These are phyloP conservation scores for Eustalomyia histrio DNA, from an alignment of 2,888 invertebrate species.

Conservation along the genomic window DNA sequence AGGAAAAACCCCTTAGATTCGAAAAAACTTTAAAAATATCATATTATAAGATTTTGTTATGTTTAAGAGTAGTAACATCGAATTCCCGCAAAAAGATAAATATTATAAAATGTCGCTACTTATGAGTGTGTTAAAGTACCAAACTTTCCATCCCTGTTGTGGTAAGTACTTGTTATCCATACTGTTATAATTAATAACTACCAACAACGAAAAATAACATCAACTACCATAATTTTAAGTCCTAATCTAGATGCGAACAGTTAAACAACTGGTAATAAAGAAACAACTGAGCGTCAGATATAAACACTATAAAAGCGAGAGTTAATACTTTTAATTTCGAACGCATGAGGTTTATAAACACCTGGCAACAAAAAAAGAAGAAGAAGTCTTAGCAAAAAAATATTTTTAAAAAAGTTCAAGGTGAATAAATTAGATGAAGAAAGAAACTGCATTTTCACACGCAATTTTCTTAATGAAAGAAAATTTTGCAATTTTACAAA, in stretches of 20 bases:
- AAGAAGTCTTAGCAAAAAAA: slow-evolving; percentile 26
- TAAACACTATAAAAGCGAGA: slow-evolving; percentile 32
- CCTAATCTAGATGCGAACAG: not conserved
- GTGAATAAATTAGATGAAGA: slow-evolving; percentile 68
- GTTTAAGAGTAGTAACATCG: no score
- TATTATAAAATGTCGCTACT: no score
- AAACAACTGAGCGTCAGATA: slow-evolving; percentile 4
- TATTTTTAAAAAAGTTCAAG: slow-evolving; percentile 72
- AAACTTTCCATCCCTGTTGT: not conserved
- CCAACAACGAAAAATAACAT: not conserved
- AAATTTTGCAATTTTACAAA: slow-evolving; percentile 29
- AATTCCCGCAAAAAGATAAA: no score
- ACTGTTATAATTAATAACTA: not conserved
- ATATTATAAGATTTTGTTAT: no score
- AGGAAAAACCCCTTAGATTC: no score
- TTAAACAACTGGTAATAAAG: not conserved
- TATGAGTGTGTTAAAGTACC: no score
- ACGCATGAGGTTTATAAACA: slow-evolving; percentile 45
- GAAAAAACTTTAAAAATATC: no score
- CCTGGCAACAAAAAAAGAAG: slow-evolving; percentile 4
- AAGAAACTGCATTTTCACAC: slow-evolving; percentile 72
- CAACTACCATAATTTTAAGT: not conserved
- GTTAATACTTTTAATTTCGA: slow-evolving; percentile 62
- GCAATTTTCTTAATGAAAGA: slow-evolving; percentile 68
- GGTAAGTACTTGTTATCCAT: not conserved